These are phyloP conservation scores for Drosophila simulans DNA, from an alignment of 1,140 invertebrate genomes.

Conservation along the genomic window DNA sequence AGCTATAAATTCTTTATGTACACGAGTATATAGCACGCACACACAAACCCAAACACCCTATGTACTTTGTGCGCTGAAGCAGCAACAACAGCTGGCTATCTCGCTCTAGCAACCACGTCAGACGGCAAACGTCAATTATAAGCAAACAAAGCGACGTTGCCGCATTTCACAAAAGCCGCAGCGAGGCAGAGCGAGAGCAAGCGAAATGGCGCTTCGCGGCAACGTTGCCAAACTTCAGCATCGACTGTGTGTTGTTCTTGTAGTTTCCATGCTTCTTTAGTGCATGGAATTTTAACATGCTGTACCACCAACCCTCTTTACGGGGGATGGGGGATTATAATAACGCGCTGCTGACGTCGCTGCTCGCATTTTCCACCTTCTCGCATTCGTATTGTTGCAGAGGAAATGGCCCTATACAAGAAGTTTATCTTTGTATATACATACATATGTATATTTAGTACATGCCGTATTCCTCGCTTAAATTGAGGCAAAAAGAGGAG, in stretches of 20 bases:
- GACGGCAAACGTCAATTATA: slow-evolving; percentile 82
- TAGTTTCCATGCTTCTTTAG: slow-evolving; percentile 75
- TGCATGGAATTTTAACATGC: slow-evolving; percentile 78
- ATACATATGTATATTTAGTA: slow-evolving; percentile 15
- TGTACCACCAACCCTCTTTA: slow-evolving; percentile 45
- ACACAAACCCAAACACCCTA: slow-evolving; percentile 17
- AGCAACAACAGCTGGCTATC: slow-evolving; percentile 65
- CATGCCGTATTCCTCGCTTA: slow-evolving; percentile 21
- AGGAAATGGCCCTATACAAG: slow-evolving; percentile 63
- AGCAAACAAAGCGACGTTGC: slow-evolving; percentile 73
- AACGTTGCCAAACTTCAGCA: slow-evolving; percentile 41
- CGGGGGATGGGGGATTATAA: slow-evolving; percentile 71
- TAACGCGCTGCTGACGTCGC: slow-evolving; percentile 65
- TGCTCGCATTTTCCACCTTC: slow-evolving; percentile 77
- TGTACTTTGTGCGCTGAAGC: slow-evolving; percentile 74
- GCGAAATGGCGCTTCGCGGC: slow-evolving; percentile 15
- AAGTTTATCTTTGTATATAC: slow-evolving; percentile 27
- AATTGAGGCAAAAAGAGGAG: slow-evolving; percentile 19
- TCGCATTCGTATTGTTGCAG: slow-evolving; percentile 34
- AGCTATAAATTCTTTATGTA: slow-evolving; percentile 82
- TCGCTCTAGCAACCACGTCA: slow-evolving; percentile 72
- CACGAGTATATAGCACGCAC: slow-evolving; percentile 58
- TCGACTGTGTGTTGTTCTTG: slow-evolving; percentile 70
- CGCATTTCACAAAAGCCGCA: slow-evolving; percentile 40
- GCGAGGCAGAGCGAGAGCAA: slow-evolving; percentile 15